These are phyloP conservation scores for Luperina nickerlii DNA, from an alignment of 2,888 invertebrate species.

Conservation along the genomic window DNA sequence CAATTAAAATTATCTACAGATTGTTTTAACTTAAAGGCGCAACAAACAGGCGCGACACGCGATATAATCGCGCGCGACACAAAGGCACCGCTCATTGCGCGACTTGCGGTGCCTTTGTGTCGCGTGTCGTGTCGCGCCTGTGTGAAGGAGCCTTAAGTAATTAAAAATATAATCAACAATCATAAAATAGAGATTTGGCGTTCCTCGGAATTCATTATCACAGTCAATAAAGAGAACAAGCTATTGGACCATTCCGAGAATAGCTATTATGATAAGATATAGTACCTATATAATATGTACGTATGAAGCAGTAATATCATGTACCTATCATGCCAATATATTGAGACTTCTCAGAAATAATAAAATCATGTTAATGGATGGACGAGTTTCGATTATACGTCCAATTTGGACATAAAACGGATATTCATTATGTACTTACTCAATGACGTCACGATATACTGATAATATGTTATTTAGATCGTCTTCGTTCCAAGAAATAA, in stretches of 20 bases:
- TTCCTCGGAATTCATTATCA: conserved; percentile 58
- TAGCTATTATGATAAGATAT: conserved; percentile 55
- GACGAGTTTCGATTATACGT: conserved; percentile 35
- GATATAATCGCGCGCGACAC: no score
- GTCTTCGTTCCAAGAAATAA: conserved; percentile 27
- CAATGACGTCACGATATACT: conserved; percentile 26
- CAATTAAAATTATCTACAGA: conserved; percentile 7
- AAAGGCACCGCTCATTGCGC: no score
- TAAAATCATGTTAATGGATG: conserved; percentile 45
- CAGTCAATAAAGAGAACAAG: conserved; percentile 60
- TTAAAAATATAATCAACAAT: conserved; percentile 31
- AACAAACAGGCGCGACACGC: no score
- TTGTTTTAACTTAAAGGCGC: neutral
- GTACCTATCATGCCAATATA: conserved; percentile 39
- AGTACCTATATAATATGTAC: no score
- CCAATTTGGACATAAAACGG: conserved; percentile 44
- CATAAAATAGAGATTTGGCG: conserved; percentile 44
- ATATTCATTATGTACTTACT: conserved; percentile 32
- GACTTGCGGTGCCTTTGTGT: no score
- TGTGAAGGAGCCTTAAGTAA: neutral
- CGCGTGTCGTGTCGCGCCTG: no score
- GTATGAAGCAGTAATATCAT: conserved; percentile 17
- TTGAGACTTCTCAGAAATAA: conserved; percentile 55
- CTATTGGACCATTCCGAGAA: conserved; percentile 62
- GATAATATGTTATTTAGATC: conserved; percentile 24